A percentile compares a stretch with the other conserved stretches of the same genome.
Evolutionary conservation across 2,797 vertebrate species (phyloP).

Genomic region (Myotis myotis): DNA sequence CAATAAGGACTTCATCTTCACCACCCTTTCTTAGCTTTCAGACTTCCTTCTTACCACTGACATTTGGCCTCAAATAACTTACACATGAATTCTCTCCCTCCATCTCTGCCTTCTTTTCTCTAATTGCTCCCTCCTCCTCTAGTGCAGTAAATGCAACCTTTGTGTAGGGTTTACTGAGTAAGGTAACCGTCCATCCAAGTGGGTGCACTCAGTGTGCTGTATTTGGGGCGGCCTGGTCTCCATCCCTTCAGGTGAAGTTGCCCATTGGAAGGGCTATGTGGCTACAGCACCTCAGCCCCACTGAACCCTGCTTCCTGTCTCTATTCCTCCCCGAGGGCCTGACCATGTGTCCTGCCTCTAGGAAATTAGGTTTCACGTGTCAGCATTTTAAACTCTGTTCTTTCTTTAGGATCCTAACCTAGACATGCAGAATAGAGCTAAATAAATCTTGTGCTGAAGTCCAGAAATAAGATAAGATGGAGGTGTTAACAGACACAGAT

Average conservation of each 20-base stretch:
- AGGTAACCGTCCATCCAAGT: background rate
- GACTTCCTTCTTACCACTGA: background rate
- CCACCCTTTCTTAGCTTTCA: background rate
- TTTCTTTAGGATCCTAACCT: background rate
- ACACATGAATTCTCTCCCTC: background rate
- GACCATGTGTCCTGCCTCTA: fast-evolving
- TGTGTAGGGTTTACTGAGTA: too few relatives aligned
- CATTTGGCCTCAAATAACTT: too few relatives aligned
- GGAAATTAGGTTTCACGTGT: background rate
- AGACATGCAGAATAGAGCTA: background rate
- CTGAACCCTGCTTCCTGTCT: too few relatives aligned
- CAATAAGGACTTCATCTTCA: background rate
- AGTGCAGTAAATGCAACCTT: too few relatives aligned
- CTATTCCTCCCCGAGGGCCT: background rate
- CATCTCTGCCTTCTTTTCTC: background rate
- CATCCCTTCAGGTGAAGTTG: background rate
- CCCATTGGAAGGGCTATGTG: background rate
- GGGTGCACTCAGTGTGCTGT: background rate
- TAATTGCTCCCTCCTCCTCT: background rate
- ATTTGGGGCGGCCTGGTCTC: background rate
- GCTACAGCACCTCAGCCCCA: fast-evolving
- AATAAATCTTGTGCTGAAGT: background rate
- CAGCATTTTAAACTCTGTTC: background rate
- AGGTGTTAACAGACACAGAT: background rate
- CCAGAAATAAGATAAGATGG: background rate